Base-by-base conservation (phyloP, 2,888 invertebrate genomes). In the Adela reaumurella region DNA sequence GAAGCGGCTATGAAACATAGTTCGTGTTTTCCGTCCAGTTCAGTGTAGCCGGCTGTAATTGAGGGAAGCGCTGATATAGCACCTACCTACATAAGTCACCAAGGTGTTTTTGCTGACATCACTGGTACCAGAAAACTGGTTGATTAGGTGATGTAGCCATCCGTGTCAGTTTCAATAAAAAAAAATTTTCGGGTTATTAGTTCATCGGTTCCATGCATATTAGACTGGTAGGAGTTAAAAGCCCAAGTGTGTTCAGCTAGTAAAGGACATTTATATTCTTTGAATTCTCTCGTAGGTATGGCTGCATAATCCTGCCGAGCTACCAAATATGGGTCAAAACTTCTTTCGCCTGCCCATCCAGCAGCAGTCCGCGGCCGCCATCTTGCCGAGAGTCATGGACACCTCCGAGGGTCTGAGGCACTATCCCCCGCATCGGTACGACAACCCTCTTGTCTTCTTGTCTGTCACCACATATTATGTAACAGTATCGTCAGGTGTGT, bases 371-470 rank as follows among this genome's bases (percentile, higher is more conserved):
- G 71, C 85, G 2, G 83, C 84, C 1, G 80, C 83, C 0, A 81
- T 87, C 18, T 81, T 82, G 51, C 86, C 86, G 0, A 82, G 83
- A 53, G 83, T 86, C 63, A 85, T 85, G 64, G 84, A 83, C 19
- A 86, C 86, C 1, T 83, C 83, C 0, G 76, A 80, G 46, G 82
- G 81, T 1, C 59, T 87, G 6, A 70, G 70, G 53, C 68, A 72
- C 51, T 86, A 86, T 55, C 71, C 79, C 44, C 83, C 86, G 0
- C 65, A 71, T n/a, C 63, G 62, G 65, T 64, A 49, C 48, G 57
- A 50, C 28, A 14, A 44, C 19, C 19, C 17, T 14, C 10, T 43
- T n/a, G 24, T 19, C 24, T 46, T 46, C 17, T 20, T 46, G 6
- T 46, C n/a, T 8, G 5, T 19, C 20, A 18, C 45, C 45, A 45